Conservation (phyloP, 2,888 invertebrate genomes). For the Omphaloscelis lunosa region DNA sequence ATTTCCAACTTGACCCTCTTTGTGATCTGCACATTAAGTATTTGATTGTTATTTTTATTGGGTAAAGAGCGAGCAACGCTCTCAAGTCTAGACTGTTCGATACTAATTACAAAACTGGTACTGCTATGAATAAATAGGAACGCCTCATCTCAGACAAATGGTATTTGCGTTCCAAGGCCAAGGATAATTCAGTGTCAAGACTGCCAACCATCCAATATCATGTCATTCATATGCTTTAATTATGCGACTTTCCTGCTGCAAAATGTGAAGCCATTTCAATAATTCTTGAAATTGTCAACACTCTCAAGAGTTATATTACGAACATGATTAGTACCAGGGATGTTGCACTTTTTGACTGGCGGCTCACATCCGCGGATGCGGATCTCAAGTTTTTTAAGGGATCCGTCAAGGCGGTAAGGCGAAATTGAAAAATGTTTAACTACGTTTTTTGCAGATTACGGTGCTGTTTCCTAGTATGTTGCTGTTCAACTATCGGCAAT, state of each 20-base stretch:
- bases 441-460: too few relatives aligned
- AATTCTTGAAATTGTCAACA: not conserved
- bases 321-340: not conserved
- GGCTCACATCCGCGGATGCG: too few relatives aligned
- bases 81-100: not conserved
- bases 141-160: not conserved
- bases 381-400: too few relatives aligned
- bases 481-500: too few relatives aligned
- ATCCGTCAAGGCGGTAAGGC: too few relatives aligned
- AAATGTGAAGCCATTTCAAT: not conserved
- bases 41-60: slow-evolving; percentile 5
- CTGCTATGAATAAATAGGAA: slow-evolving; percentile 7
- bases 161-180: slow-evolving; percentile 20
- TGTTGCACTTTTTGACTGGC: too few relatives aligned
- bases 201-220: not conserved
- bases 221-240: not conserved
- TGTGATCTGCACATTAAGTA: not conserved
- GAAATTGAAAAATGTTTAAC: too few relatives aligned
- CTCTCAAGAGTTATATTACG: not conserved
- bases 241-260: not conserved
- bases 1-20: not conserved
- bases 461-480: too few relatives aligned
- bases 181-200: slow-evolving; percentile 18
- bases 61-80: slow-evolving; percentile 6
- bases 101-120: too few relatives aligned